Conservation (phyloP, 2,888 invertebrate species). For the Monopis laevigella region DNA sequence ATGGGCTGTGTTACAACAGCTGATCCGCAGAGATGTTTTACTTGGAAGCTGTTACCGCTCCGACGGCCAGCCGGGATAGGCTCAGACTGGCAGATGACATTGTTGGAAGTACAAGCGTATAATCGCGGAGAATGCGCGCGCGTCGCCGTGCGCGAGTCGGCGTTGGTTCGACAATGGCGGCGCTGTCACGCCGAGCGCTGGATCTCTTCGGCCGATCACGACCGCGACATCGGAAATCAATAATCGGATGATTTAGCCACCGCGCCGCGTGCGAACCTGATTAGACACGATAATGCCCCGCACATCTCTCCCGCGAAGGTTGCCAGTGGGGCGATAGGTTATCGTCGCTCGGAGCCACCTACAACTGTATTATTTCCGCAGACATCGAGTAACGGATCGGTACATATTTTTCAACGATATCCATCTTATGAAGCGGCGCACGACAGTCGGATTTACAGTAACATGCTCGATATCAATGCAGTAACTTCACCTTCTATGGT, state of each 20-base stretch:
- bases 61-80: constrained; percentile 31
- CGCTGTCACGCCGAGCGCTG: constrained; percentile 55
- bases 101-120: constrained; percentile 64
- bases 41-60: neutral
- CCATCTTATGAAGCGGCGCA: constrained; percentile 45
- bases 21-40: neutral
- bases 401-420: constrained; percentile 53
- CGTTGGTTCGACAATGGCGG: constrained; percentile 49
- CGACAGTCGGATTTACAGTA: constrained; percentile 44
- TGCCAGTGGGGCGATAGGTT: constrained; percentile 51
- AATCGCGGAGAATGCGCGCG: constrained; percentile 53
- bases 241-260: constrained; percentile 67
- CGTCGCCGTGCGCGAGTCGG: constrained; percentile 25
- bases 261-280: constrained; percentile 66
- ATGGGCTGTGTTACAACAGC: neutral
- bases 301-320: constrained; percentile 42
- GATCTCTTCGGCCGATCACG: constrained; percentile 57
- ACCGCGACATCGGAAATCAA: constrained; percentile 67
- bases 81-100: constrained; percentile 55
- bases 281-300: constrained; percentile 61
- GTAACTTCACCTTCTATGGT: constrained; percentile 34
- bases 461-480: constrained; percentile 39
- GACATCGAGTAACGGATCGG: constrained; percentile 45
- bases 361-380: constrained; percentile 45
- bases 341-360: constrained; percentile 43